Evolutionary conservation across 2,797 vertebrate species (phyloP), one percentile per base, ranked within the genome.

Genomic region (Nothura maculosa): DNA sequence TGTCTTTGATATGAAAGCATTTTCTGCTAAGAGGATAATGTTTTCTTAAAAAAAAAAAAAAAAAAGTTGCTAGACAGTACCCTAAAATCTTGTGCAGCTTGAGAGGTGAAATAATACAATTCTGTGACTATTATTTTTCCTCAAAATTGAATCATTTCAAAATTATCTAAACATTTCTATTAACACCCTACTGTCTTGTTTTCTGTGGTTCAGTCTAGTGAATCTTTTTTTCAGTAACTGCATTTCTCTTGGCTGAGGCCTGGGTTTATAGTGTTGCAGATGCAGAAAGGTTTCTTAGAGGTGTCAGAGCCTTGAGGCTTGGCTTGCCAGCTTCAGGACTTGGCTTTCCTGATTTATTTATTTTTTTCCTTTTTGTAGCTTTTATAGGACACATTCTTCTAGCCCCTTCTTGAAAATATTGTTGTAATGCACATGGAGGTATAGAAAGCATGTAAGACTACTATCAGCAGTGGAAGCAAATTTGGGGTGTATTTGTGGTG

Each of bases 401-500:
- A 18, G 34, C 28, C 52, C 15, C 18, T 30, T 69, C 67, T 32
- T 58, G 17, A 21, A 61, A 70, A n/a, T 5, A 50, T 24, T 52
- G 34, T 55, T 36, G 52, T 8, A 6, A 4, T 18, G n/a, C 9
- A 17, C 0, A 0, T 6, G 14, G 17, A 7, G 8, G 21, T 9
- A 3, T 20, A 45, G 47, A 28, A 55, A 50, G 47, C 34, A 5
- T 2, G 17, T 24, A 20, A 61, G 45, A 45, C 32, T 38, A 28
- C 7, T 34, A 52, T 32, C 32, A 7, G 3, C 30, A 12, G 13
- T 14, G 13, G 32, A 6, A 63, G 40, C 3, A 1, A 70, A 54
- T 30, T 21, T 27, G 11, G 27, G 34, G 45, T 24, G 4, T 3
- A 12, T 34, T 72, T 21, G 43, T 6, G 48, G 9, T 18, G 36